These are phyloP conservation scores for Aelia acuminata DNA, from an alignment of 2,888 invertebrate genomes.

Conservation along the genomic window DNA sequence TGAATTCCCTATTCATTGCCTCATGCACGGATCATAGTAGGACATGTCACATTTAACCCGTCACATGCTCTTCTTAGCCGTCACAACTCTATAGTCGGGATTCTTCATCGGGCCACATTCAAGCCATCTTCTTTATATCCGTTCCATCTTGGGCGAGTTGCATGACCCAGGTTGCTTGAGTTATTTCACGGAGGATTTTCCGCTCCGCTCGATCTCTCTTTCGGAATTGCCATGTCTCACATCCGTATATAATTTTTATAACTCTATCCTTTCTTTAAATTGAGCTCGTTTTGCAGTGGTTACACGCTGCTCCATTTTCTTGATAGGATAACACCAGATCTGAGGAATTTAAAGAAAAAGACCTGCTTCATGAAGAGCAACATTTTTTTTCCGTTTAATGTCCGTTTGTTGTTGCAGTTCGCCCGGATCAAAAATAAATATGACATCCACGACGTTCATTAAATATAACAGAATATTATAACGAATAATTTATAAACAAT, in stretches of 20 bases:
- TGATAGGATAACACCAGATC: too few species aligned
- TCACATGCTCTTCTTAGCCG: neutral
- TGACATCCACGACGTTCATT: too few species aligned
- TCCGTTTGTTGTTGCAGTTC: too few species aligned
- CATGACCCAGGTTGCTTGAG: neutral
- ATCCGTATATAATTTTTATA: neutral
- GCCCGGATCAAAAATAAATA: too few species aligned
- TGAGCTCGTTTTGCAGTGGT: too few species aligned
- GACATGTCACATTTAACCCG: neutral
- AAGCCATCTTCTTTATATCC: neutral
- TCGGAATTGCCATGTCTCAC: neutral
- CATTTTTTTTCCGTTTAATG: too few species aligned
- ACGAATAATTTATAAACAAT: too few species aligned
- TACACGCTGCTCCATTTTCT: too few species aligned
- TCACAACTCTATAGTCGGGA: neutral
- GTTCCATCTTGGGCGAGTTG: neutral
- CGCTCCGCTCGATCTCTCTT: neutral
- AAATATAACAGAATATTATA: too few species aligned
- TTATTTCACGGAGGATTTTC: conserved; percentile 2
- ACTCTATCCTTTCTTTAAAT: neutral
- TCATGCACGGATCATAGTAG: neutral
- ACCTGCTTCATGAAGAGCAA: too few species aligned
- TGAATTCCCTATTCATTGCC: neutral
- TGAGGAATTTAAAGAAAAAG: too few species aligned
- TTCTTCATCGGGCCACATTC: neutral